Base-by-base conservation (phyloP, 2,888 invertebrate genomes). In the Lumbricus terrestris region DNA sequence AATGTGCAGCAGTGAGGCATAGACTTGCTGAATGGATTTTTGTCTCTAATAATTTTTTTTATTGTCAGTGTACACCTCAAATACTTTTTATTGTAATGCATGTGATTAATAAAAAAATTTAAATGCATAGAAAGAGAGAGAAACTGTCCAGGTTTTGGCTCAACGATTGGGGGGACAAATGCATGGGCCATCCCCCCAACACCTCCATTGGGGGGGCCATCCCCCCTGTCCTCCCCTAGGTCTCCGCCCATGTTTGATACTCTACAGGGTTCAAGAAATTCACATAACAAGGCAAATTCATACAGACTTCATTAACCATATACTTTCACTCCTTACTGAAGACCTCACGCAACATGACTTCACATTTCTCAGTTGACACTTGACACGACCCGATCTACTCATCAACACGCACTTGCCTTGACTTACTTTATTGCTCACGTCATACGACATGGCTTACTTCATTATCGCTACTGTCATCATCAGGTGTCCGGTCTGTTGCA, bases 381-480 rank as follows among this genome's bases (percentile, higher is more conserved):
- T 47, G 47, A 47, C 47, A 18, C 23, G 47, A 47, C 47, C 47
- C 20, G 47, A 47, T 20, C 47, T 47, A 47, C 47, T 47, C 16
- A 20, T n/a, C 11, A 29, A 69, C 69, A 69, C n/a, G 0, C 69
- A 69, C 69, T 33, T 85, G 85, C 34, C 34, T 85, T 35, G 35
- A 85, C 37, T 85, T 85, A 85, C 85, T 85, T 37, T 18, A 85
- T 85, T 35, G 34, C 85, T 35, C 85, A 85, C 85, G 34, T 85
- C 34, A 85, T 16, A 37, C 23, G 85, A 37, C 37, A 88, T 38
- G 37, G 47, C 47, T 88, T 54, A 94, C 95, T 92, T 94, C 95
- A 91, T 94, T 94, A 90, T 95, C 95, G 91, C 95, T 95, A 90
- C 94, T 94, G 33, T 94, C 94, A 93, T 94, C 94, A 90, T 94